Percentiles rank a stretch among this genome's conserved stretches.
Evolutionary conservation across 64 coral and sea anemone genomes (phyloP).

Genomic region (Montipora cactus): DNA sequence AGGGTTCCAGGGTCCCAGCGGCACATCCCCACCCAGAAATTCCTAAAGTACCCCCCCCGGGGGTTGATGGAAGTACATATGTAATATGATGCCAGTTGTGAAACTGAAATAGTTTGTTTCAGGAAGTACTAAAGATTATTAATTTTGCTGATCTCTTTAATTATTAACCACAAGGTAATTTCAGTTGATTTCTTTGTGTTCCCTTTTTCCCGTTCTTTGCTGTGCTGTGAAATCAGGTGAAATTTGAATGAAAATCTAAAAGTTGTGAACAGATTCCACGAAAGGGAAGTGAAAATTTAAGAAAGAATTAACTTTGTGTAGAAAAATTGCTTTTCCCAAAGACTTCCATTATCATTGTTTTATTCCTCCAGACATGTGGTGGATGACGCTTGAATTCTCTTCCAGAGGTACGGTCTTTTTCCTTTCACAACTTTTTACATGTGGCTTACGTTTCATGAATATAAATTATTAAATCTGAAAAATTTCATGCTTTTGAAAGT

Average conservation of each 20-base stretch:
- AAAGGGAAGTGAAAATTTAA: too few relatives aligned
- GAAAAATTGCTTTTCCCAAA: too few relatives aligned
- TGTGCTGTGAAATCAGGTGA: background rate
- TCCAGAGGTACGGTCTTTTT: conserved; percentile 61
- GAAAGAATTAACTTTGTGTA: too few relatives aligned
- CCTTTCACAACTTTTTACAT: too few relatives aligned
- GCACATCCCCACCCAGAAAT: too few relatives aligned
- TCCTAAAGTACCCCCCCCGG: too few relatives aligned
- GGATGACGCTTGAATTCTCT: conserved; percentile 90
- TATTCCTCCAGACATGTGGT: conserved; percentile 74
- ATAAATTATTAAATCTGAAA: background rate
- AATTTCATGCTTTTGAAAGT: too few relatives aligned
- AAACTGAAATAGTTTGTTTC: background rate
- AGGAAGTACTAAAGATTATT: background rate
- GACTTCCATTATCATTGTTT: background rate
- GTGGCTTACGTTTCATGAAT: background rate
- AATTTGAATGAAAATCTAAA: too few relatives aligned
- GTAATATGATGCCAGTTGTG: background rate
- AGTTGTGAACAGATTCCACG: too few relatives aligned
- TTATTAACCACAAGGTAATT: background rate
- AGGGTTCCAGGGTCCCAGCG: too few relatives aligned
- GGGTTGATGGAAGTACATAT: too few relatives aligned
- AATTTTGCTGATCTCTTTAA: background rate
- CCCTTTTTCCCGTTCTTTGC: background rate
- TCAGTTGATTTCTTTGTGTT: background rate